These are phyloP conservation scores for Amphilophus citrinellus DNA, from an alignment of 2,113 vertebrate genomes.

Conservation along the genomic window DNA sequence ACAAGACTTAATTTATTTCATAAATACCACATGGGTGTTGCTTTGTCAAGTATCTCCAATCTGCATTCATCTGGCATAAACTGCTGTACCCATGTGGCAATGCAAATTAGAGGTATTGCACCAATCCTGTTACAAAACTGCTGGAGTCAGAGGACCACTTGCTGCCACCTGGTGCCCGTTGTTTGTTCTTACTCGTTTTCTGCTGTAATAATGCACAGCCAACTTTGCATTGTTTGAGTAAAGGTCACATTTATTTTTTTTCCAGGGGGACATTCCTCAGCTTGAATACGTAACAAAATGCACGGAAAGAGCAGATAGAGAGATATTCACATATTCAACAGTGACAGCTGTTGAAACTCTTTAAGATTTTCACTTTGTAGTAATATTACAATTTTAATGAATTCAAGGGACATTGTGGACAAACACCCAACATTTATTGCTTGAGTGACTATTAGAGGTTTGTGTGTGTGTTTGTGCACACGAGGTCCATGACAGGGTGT, in stretches of 20 bases:
- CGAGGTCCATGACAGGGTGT: conserved; percentile 45
- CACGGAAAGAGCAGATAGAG: conserved; percentile 41
- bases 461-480: conserved; percentile 27
- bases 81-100: not conserved
- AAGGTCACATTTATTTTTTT: conserved; percentile 79
- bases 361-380: conserved; percentile 35
- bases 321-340: conserved; percentile 66
- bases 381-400: conserved; percentile 23
- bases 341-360: conserved; percentile 32
- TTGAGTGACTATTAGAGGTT: conserved; percentile 5
- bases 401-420: conserved; percentile 18
- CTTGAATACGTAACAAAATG: conserved; percentile 71
- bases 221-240: conserved; percentile 36
- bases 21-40: not conserved
- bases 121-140: not conserved
- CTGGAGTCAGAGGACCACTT: conserved; percentile 5
- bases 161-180: conserved; percentile 62
- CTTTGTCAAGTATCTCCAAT: not conserved
- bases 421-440: conserved; percentile 37
- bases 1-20: not conserved
- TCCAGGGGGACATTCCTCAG: conserved; percentile 40
- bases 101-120: conserved; percentile 11
- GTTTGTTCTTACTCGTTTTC: not conserved
- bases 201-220: conserved; percentile 24
- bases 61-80: not conserved